A percentile compares a stretch with the other conserved stretches of the same genome.
phyloP scores from a whole-genome alignment of 2,113 vertebrate species.

The Crocuta crocuta region DNA sequence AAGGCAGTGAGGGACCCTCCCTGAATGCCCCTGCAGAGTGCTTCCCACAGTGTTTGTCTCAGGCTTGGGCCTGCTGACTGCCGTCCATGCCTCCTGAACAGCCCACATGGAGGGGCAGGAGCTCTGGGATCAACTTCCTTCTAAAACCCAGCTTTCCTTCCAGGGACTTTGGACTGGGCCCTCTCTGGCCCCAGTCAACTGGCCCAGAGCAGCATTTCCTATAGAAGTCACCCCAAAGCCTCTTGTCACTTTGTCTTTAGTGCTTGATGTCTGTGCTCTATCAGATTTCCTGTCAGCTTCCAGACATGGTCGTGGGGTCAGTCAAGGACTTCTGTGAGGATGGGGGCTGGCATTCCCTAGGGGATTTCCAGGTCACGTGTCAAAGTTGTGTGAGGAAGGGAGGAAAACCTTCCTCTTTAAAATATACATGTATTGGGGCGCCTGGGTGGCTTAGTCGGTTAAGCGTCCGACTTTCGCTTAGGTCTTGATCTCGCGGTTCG shows the following conservation, averaged over 20 bases:
- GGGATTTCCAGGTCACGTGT: background rate
- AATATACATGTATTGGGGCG: no score
- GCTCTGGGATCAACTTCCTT: background rate
- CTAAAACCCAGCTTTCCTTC: background rate
- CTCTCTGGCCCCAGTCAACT: background rate
- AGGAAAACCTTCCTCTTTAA: background rate
- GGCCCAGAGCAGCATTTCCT: background rate
- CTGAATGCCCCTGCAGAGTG: background rate
- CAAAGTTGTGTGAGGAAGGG: background rate
- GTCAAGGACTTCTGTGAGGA: background rate
- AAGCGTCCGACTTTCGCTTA: no score
- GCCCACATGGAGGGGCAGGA: background rate
- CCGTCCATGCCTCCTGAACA: background rate
- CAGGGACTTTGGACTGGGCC: background rate
- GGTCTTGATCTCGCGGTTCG: no score
- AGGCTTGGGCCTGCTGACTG: background rate
- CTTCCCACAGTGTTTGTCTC: background rate
- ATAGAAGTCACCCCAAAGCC: background rate
- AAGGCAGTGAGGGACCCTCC: background rate
- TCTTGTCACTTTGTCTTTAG: background rate
- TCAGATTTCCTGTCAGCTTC: conserved; percentile 18
- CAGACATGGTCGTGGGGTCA: background rate
- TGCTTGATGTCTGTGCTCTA: background rate
- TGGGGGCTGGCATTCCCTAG: background rate
- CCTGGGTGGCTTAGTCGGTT: no score